Evolutionary conservation across 35 echinoderm and acorn worm species (phyloP).

Genomic region (Ophioderma brevispina): DNA sequence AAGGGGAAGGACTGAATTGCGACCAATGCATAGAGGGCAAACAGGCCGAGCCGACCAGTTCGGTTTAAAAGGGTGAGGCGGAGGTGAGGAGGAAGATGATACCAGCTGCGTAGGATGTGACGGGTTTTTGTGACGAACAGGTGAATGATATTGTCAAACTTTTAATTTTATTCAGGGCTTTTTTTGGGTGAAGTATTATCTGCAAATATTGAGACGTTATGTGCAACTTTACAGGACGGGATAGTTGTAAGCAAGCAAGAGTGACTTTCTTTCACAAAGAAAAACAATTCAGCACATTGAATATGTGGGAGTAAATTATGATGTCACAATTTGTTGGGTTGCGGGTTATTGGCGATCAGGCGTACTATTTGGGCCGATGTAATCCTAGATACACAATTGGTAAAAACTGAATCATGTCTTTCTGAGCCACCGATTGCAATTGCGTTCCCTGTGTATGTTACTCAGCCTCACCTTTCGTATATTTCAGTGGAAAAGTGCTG

Average conservation of each 20-base stretch:
- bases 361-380: too few relatives aligned
- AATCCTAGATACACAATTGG: too few relatives aligned
- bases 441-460: too few relatives aligned
- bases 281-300: too few relatives aligned
- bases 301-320: too few relatives aligned
- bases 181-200: neutral
- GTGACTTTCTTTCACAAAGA: neutral
- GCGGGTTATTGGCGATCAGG: too few relatives aligned
- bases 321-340: too few relatives aligned
- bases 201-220: neutral
- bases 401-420: too few relatives aligned
- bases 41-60: conserved; percentile 18
- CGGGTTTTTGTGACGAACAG: conserved; percentile 9
- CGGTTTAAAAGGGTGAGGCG: conserved; percentile 59
- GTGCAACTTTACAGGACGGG: neutral
- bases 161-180: too few relatives aligned
- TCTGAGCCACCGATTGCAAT: too few relatives aligned
- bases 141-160: neutral
- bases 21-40: conserved; percentile 58
- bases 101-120: conserved; percentile 47
- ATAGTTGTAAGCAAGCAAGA: neutral
- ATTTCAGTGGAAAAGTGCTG: too few relatives aligned
- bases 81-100: conserved; percentile 59
- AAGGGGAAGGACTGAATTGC: conserved; percentile 49
- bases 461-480: too few relatives aligned